These are phyloP conservation scores for Forbesichthys agassizii DNA, from an alignment of 2,113 vertebrate genomes.

Conservation along the genomic window DNA sequence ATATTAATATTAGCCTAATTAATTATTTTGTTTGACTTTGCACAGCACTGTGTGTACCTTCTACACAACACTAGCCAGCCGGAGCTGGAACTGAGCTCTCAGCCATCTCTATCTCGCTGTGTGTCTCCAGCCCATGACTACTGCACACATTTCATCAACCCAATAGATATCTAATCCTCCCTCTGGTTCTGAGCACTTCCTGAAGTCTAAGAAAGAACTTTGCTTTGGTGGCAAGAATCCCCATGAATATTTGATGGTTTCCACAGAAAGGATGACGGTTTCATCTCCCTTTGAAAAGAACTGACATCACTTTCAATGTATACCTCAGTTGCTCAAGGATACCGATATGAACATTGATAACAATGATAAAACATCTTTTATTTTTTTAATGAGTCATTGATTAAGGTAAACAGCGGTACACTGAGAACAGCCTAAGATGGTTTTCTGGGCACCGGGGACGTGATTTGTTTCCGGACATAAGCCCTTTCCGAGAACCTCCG, in stretches of 20 bases:
- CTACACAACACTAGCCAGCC: conserved; percentile 78
- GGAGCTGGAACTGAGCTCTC: conserved; percentile 73
- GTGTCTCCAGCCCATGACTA: conserved; percentile 71
- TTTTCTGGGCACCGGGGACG: conserved; percentile 29
- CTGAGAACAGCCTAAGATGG: conserved; percentile 43
- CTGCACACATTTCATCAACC: conserved; percentile 77
- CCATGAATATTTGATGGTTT: conserved; percentile 74
- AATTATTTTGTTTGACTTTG: conserved; percentile 84
- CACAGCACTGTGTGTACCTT: conserved; percentile 74
- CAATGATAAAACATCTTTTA: conserved; percentile 32
- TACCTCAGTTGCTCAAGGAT: conserved; percentile 32
- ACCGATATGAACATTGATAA: conserved; percentile 11
- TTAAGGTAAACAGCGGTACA: conserved; percentile 66
- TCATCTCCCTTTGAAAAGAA: conserved; percentile 62
- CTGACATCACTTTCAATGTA: conserved; percentile 46
- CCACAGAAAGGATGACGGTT: conserved; percentile 52
- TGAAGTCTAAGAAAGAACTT: conserved; percentile 75
- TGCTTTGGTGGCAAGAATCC: conserved; percentile 75
- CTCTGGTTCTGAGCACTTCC: conserved; percentile 65
- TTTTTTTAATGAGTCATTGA: conserved; percentile 69
- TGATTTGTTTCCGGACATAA: conserved; percentile 41
- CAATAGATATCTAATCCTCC: conserved; percentile 70
- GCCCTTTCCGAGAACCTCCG: conserved; percentile 23
- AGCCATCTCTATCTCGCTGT: conserved; percentile 71
- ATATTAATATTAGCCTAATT: conserved; percentile 88